Evolutionary conservation across 2,113 vertebrate species (phyloP), one percentile per base, ranked within the genome.

Genomic region (Charina bottae): DNA sequence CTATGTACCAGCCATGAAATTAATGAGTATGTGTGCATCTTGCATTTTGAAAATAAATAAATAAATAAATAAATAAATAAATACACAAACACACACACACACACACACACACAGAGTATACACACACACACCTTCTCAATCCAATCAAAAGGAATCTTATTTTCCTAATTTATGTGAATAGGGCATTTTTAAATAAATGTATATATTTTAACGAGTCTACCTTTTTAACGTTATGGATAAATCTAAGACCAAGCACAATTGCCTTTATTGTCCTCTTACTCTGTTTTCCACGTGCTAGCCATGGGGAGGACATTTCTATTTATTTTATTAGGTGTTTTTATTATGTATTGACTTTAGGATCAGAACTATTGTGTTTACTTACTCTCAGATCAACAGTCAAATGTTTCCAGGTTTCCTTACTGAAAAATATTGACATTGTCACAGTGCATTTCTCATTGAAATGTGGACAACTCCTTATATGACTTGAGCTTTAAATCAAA

Each of bases 401-500:
- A 89, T 87, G 5, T 33, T 68, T 85, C 33, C 84, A 94, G 88
- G 15, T 94, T 94, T 93, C 56, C 19, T 94, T 91, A 93, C 87
- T 92, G 49, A 72, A 64, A 23, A 58, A 56, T 56, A 56, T 33
- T 54, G 92, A 90, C 78, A 92, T 17, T 95, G 90, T 91, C 85
- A 42, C 62, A 37, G 2, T 90, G 62, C 13, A 28, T 7, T 13
- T 92, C 95, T 93, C 92, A 46, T 88, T 21, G 0, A n/a, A 90
- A 87, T 9, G 37, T 21, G 88, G 93, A 92, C 83, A 58, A 64
- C 15, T 83, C 94, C 87, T 19, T 58, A 93, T 96, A 92, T 91
- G 92, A 94, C 91, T 23, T 91, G 53, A 24, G 94, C 89, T 94
- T 97, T 95, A 96, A 96, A 92, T 96, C 94, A 95, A 92, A 92